A percentile compares a stretch with the other conserved stretches of the same genome.
Conservation (phyloP, 37 sponge, comb jelly and placozoan species). For the Diacarnus erythraeanus region DNA sequence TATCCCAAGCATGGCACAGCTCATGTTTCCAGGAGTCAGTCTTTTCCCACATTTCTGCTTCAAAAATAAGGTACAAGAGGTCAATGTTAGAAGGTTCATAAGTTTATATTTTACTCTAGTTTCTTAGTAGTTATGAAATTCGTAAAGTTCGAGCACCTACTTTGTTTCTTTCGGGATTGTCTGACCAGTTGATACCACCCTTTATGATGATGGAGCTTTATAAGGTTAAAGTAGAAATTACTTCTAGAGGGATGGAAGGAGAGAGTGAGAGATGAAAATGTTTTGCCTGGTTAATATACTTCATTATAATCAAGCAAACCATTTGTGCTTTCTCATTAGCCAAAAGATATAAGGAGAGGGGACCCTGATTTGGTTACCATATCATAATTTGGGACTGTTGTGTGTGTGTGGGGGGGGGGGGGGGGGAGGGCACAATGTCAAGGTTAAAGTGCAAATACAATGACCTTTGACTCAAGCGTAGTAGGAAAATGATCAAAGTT, state of each 20-base stretch:
- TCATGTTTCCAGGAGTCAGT: conserved; percentile 79
- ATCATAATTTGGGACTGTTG: too few species aligned
- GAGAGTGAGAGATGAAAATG: not conserved
- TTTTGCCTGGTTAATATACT: not conserved
- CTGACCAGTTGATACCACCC: conserved; percentile 91
- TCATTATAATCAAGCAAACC: too few species aligned
- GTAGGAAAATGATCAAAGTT: not conserved
- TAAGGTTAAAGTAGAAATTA: too few species aligned
- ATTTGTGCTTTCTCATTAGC: too few species aligned
- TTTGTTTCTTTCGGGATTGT: conserved; percentile 89
- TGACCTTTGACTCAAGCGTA: too few species aligned
- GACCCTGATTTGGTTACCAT: too few species aligned
- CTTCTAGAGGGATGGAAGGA: not conserved
- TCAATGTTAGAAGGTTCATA: not conserved
- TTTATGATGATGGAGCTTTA: conserved; percentile 95
- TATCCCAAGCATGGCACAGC: conserved; percentile 91
- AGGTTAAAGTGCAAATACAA: too few species aligned
- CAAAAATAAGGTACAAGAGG: conserved; percentile 85
- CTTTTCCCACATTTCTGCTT: conserved; percentile 83
- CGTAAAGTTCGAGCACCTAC: conserved; percentile 71
- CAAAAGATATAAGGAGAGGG: too few species aligned
- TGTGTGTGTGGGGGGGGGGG: too few species aligned
- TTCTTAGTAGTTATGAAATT: conserved; percentile 73
- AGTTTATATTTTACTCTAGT: conserved; percentile 43
- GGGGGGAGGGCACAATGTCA: too few species aligned